phyloP scores from a whole-genome alignment of 2,113 vertebrate species.

The Scophthalmus maximus region DNA sequence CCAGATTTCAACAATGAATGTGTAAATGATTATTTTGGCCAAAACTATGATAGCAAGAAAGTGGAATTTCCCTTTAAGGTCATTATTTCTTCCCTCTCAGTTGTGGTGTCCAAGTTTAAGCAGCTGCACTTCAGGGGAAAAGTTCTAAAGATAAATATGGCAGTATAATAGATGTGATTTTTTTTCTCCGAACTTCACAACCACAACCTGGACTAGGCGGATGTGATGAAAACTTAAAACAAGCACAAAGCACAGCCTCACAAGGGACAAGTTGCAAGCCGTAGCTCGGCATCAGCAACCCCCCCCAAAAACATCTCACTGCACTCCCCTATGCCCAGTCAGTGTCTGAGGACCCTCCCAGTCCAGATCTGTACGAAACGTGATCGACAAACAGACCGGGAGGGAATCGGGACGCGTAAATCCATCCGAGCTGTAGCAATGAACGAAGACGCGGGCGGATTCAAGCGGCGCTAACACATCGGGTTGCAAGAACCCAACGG shows the following conservation, averaged over 20 bases:
- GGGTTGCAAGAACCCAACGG: conserved; percentile 6
- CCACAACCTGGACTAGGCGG: too few relatives aligned
- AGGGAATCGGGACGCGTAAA: conserved; percentile 39
- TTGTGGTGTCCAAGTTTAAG: not conserved
- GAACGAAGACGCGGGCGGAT: conserved; percentile 8
- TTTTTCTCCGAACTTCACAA: too few relatives aligned
- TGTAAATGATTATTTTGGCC: too few relatives aligned
- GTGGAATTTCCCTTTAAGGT: too few relatives aligned
- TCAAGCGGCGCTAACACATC: conserved; percentile 4
- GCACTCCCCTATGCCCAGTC: conserved; percentile 28
- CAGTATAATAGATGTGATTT: too few relatives aligned
- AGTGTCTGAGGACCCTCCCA: conserved; percentile 38
- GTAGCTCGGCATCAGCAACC: not conserved
- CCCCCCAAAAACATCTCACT: conserved; percentile 20
- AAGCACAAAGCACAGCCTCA: not conserved
- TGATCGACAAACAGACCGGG: conserved; percentile 40
- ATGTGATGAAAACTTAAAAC: too few relatives aligned
- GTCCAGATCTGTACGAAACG: conserved; percentile 63
- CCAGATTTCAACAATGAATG: too few relatives aligned
- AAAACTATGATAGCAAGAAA: too few relatives aligned
- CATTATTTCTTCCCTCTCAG: too few relatives aligned
- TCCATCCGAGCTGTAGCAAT: conserved; percentile 50
- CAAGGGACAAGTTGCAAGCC: conserved; percentile 6
- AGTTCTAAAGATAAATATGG: too few relatives aligned
- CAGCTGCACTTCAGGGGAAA: too few relatives aligned